Conservation (phyloP, 2,888 invertebrate species). For the Melinopterus prodromus region DNA sequence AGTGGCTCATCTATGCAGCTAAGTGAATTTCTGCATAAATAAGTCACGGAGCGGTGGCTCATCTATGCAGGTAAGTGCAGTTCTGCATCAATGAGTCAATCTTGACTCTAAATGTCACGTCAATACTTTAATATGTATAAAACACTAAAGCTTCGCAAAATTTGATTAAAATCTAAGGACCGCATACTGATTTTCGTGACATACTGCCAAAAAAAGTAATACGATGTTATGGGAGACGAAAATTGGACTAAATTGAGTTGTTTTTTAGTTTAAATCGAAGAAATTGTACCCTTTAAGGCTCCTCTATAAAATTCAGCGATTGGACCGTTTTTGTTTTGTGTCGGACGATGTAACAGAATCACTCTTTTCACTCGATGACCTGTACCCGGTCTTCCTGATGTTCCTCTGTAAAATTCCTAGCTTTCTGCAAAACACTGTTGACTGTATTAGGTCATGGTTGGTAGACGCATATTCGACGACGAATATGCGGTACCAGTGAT, state of each 20-base stretch:
- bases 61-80: no score
- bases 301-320: conserved; percentile 56
- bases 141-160: no score
- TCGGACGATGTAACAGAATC: not conserved
- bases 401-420: not conserved
- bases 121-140: no score
- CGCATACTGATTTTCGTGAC: no score
- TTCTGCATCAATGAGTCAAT: no score
- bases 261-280: conserved; percentile 6
- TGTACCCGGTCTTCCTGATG: not conserved
- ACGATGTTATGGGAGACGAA: not conserved
- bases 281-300: conserved; percentile 56
- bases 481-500: not conserved
- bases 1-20: no score
- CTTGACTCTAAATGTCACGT: no score
- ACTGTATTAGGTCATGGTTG: not conserved
- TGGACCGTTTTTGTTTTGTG: conserved; percentile 40
- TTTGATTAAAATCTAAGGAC: no score
- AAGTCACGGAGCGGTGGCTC: no score
- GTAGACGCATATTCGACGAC: not conserved
- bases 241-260: not conserved
- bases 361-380: not conserved
- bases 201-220: no score
- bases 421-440: conserved; percentile 4
- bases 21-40: no score